These are phyloP conservation scores for Drosophila tristis DNA, from an alignment of 1,140 invertebrate genomes.

Conservation along the genomic window DNA sequence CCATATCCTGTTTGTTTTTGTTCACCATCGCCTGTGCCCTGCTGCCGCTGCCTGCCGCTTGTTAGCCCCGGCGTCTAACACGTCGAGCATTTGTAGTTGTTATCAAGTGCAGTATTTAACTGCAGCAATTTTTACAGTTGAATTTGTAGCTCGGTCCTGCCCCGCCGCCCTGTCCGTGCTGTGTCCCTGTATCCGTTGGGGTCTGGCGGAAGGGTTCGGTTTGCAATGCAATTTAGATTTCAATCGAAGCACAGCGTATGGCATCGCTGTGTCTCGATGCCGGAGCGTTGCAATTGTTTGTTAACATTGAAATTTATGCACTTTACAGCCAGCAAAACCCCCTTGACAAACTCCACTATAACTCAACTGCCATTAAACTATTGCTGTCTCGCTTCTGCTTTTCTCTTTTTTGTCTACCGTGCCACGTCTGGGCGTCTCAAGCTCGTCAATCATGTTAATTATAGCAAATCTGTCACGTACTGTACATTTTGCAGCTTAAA, in stretches of 20 bases:
- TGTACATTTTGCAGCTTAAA: constrained; percentile 54
- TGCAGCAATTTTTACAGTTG: constrained; percentile 76
- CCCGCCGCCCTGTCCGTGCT: no score
- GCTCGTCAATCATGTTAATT: constrained; percentile 76
- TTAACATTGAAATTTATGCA: constrained; percentile 71
- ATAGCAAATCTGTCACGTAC: constrained; percentile 76
- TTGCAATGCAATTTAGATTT: constrained; percentile 73
- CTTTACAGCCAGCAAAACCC: constrained; percentile 25
- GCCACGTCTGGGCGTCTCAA: constrained; percentile 46
- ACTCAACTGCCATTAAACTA: constrained; percentile 1
- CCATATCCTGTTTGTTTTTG: constrained; percentile 77
- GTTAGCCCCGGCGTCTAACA: constrained; percentile 69
- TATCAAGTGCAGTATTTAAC: constrained; percentile 76
- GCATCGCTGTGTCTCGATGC: constrained; percentile 28
- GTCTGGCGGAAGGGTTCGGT: constrained; percentile 8
- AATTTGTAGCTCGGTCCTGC: constrained; percentile 53
- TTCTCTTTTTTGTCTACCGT: no score
- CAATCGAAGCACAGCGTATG: constrained; percentile 60
- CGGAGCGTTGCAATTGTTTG: constrained; percentile 26
- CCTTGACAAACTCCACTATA: constrained; percentile 32
- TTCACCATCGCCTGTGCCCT: constrained; percentile 33
- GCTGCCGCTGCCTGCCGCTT: constrained; percentile 49
- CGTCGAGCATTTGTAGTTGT: constrained; percentile 70
- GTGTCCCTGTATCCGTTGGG: constrained; percentile 17
- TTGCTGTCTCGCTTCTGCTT: not conserved